Percentiles rank a stretch among this genome's conserved stretches.
phyloP scores from a whole-genome alignment of 1,140 invertebrate genomes.

The Diprion similis region DNA sequence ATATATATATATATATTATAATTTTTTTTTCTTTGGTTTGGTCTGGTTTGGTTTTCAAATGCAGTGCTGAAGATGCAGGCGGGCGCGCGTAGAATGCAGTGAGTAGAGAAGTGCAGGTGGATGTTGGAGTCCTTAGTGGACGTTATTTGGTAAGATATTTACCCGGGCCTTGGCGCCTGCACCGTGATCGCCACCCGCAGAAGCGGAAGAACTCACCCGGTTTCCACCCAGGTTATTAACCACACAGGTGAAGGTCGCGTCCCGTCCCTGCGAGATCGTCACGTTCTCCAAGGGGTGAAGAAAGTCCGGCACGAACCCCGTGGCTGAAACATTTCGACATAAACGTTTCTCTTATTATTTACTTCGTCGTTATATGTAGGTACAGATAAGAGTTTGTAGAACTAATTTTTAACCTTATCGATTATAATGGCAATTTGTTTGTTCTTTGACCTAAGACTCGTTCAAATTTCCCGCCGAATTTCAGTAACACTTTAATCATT shows the following conservation, averaged over 20 bases:
- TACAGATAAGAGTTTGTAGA: too few relatives aligned
- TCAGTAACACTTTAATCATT: too few relatives aligned
- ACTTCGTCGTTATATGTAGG: too few relatives aligned
- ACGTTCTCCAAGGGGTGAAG: slow-evolving; percentile 84
- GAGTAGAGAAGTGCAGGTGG: slow-evolving; percentile 45
- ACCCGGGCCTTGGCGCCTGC: slow-evolving; percentile 68
- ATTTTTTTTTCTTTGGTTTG: too few relatives aligned
- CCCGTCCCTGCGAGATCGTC: slow-evolving; percentile 84
- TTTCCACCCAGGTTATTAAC: slow-evolving; percentile 91
- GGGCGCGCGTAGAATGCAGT: slow-evolving; percentile 6
- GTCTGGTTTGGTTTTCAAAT: neutral
- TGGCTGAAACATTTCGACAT: slow-evolving; percentile 55
- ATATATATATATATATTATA: neutral
- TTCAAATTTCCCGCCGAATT: too few relatives aligned
- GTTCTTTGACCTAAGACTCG: too few relatives aligned
- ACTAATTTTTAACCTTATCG: too few relatives aligned
- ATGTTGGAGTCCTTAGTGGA: slow-evolving; percentile 24
- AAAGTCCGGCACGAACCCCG: slow-evolving; percentile 84
- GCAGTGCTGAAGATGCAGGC: slow-evolving; percentile 1
- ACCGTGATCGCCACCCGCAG: slow-evolving; percentile 64
- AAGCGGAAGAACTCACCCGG: slow-evolving; percentile 89
- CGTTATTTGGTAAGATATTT: slow-evolving; percentile 54
- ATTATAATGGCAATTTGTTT: too few relatives aligned
- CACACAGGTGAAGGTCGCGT: slow-evolving; percentile 88
- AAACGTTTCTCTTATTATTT: neutral